These are phyloP conservation scores for Papilio machaon DNA, from an alignment of 1,140 invertebrate species.

Conservation along the genomic window DNA sequence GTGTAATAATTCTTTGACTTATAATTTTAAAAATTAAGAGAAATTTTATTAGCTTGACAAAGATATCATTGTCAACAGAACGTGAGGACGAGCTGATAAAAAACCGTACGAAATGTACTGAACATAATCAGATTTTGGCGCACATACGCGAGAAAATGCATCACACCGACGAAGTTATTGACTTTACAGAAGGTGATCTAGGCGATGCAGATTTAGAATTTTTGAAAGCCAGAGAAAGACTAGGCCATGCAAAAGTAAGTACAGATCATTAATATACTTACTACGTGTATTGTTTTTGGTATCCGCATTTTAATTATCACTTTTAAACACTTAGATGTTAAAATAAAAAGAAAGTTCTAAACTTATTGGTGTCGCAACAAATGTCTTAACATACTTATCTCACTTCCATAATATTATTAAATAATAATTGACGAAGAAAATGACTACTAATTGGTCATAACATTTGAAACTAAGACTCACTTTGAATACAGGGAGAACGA, in stretches of 20 bases:
- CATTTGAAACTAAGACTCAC: constrained; percentile 7
- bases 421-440: no score
- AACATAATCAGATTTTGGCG: constrained; percentile 76
- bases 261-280: neutral
- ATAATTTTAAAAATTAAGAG: neutral
- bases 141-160: constrained; percentile 80
- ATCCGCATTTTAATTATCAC: no score
- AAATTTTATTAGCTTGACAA: neutral
- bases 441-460: neutral
- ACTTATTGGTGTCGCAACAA: no score
- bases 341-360: no score
- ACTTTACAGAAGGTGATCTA: constrained; percentile 72
- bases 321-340: no score
- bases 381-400: no score
- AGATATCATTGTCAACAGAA: constrained; percentile 53
- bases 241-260: constrained; percentile 65
- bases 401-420: no score
- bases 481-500: constrained; percentile 55
- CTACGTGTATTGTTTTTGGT: neutral
- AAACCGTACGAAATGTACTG: constrained; percentile 70
- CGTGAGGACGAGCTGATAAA: constrained; percentile 75
- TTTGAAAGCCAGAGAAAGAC: constrained; percentile 66
- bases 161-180: constrained; percentile 74
- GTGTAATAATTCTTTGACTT: no score
- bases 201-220: constrained; percentile 72